phyloP scores from a whole-genome alignment of 2,797 vertebrate genomes.

The Parauchenoglanis punctatus region DNA sequence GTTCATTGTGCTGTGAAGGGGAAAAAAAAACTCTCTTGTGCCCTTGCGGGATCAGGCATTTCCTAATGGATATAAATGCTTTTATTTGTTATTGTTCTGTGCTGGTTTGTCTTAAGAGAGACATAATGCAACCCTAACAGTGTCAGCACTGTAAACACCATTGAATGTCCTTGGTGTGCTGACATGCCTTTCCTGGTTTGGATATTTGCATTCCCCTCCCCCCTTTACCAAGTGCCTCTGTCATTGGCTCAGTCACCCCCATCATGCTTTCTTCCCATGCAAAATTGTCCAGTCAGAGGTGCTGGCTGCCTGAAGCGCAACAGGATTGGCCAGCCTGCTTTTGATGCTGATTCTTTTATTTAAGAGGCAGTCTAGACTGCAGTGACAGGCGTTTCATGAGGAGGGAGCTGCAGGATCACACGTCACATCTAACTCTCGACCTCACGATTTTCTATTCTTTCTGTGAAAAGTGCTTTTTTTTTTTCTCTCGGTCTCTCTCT shows the following conservation, averaged over 20 bases:
- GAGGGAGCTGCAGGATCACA: conserved; percentile 52
- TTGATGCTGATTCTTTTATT: conserved; percentile 69
- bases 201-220: conserved; percentile 43
- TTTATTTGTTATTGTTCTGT: conserved; percentile 38
- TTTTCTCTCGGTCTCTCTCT: not conserved
- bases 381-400: conserved; percentile 61
- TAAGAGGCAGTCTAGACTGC: conserved; percentile 77
- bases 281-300: conserved; percentile 60
- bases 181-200: conserved; percentile 60
- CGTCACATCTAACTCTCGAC: conserved; percentile 58
- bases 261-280: conserved; percentile 32
- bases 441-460: conserved; percentile 65
- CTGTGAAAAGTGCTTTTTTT: conserved; percentile 13
- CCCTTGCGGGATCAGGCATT: conserved; percentile 25
- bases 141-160: conserved; percentile 42
- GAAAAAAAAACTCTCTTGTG: not conserved
- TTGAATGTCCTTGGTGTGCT: conserved; percentile 72
- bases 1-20: not conserved
- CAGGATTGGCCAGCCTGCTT: conserved; percentile 65
- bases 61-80: conserved; percentile 28
- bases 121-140: conserved; percentile 37
- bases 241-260: conserved; percentile 30
- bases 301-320: conserved; percentile 38
- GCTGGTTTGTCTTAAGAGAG: conserved; percentile 13
- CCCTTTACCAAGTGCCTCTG: not conserved